Conservation (phyloP, 2,888 invertebrate genomes). For the Alitta virens region DNA sequence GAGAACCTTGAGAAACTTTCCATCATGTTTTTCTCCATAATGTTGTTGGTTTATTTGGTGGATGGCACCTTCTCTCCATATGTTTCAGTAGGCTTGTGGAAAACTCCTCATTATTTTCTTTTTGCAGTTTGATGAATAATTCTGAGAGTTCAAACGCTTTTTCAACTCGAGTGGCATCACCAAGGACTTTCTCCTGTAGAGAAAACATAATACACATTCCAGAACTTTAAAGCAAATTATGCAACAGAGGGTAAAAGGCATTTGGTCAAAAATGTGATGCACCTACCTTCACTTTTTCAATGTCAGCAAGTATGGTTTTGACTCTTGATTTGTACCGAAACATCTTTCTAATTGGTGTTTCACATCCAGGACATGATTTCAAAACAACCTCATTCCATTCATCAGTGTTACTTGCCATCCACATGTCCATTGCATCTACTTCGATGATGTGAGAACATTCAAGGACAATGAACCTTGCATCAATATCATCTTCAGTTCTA, state of each 20-base stretch:
- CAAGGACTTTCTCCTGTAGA: not conserved
- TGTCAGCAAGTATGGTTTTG: constrained; percentile 52
- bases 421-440: constrained; percentile 49
- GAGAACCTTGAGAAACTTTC: not conserved
- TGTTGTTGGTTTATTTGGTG: not conserved
- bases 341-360: constrained; percentile 63
- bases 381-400: constrained; percentile 29
- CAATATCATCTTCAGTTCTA: constrained; percentile 62
- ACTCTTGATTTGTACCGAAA: constrained; percentile 63
- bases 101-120: too few species aligned
- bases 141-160: not conserved
- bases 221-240: too few species aligned
- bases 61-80: not conserved
- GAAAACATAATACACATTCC: too few species aligned
- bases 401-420: constrained; percentile 35
- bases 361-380: constrained; percentile 64
- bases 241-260: too few species aligned
- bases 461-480: constrained; percentile 56
- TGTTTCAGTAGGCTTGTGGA: not conserved
- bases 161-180: not conserved
- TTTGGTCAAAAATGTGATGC: too few species aligned
- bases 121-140: too few species aligned
- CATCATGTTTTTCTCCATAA: not conserved
- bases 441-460: constrained; percentile 55
- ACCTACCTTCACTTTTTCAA: constrained; percentile 46